Percentiles rank a stretch among this genome's conserved stretches.
These are phyloP conservation scores for Melanotaenia duboulayi DNA, from an alignment of 2,113 vertebrate species.

Conservation along the genomic window DNA sequence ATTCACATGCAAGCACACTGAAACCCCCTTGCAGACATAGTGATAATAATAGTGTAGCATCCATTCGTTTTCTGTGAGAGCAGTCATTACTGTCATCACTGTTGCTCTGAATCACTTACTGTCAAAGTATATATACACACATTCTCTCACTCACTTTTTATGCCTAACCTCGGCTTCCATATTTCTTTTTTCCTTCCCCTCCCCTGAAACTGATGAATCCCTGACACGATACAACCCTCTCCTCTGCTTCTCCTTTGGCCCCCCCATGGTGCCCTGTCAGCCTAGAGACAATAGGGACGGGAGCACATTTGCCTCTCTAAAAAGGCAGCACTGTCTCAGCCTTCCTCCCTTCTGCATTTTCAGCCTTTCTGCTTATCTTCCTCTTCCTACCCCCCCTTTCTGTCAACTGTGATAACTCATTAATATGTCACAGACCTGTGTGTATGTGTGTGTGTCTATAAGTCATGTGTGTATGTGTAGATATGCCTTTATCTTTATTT, in stretches of 20 bases:
- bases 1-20: constrained; percentile 6
- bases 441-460: constrained; percentile 10
- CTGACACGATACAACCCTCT: constrained; percentile 49
- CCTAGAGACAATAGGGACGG: constrained; percentile 55
- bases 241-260: constrained; percentile 8
- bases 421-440: constrained; percentile 60
- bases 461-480: constrained; percentile 13
- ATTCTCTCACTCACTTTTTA: constrained; percentile 24
- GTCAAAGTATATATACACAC: constrained; percentile 31
- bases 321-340: constrained; percentile 37
- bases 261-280: constrained; percentile 65
- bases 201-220: constrained; percentile 36
- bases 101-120: constrained; percentile 56
- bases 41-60: constrained; percentile 52
- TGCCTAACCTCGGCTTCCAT: constrained; percentile 41
- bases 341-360: constrained; percentile 5
- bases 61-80: constrained; percentile 51
- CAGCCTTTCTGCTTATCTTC: constrained; percentile 15
- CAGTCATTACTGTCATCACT: constrained; percentile 65
- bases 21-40: constrained; percentile 33
- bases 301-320: constrained; percentile 66
- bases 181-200: constrained; percentile 39
- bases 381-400: constrained; percentile 32
- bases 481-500: background rate
- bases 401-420: constrained; percentile 64